Percentiles rank a stretch among this genome's conserved stretches.
Conservation (phyloP, 2,113 vertebrate genomes). For the Lamprologus lemairii region DNA sequence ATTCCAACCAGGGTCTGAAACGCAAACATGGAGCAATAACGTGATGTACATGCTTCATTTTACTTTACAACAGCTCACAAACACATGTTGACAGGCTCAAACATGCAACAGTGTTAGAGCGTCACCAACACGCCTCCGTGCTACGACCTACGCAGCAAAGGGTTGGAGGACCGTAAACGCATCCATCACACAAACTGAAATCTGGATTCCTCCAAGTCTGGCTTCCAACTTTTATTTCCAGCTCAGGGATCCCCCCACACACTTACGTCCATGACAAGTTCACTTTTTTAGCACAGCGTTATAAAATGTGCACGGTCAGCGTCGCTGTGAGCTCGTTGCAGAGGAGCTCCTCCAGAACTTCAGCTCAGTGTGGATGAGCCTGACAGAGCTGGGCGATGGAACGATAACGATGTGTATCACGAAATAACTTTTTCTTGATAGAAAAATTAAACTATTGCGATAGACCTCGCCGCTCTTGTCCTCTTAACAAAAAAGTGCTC, state of each 20-base stretch:
- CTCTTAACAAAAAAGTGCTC: not conserved
- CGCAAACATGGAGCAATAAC: not conserved
- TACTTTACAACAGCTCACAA: not conserved
- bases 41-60: fast-evolving
- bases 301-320: not conserved
- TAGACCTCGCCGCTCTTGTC: fast-evolving
- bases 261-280: not conserved
- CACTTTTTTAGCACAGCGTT: not conserved
- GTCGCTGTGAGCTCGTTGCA: not conserved
- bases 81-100: not conserved
- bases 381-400: not conserved
- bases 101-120: not conserved
- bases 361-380: not conserved
- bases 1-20: not conserved
- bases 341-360: not conserved
- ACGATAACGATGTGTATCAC: fast-evolving
- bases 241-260: not conserved
- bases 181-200: not conserved
- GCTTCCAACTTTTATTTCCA: not conserved
- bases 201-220: not conserved
- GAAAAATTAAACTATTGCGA: not conserved
- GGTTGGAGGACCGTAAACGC: not conserved
- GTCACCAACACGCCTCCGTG: not conserved
- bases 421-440: fast-evolving
- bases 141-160: not conserved